Percentiles rank a stretch among this genome's conserved stretches.
These are phyloP conservation scores for Neotragus moschatus DNA, from an alignment of 2,113 vertebrate species.

Conservation along the genomic window DNA sequence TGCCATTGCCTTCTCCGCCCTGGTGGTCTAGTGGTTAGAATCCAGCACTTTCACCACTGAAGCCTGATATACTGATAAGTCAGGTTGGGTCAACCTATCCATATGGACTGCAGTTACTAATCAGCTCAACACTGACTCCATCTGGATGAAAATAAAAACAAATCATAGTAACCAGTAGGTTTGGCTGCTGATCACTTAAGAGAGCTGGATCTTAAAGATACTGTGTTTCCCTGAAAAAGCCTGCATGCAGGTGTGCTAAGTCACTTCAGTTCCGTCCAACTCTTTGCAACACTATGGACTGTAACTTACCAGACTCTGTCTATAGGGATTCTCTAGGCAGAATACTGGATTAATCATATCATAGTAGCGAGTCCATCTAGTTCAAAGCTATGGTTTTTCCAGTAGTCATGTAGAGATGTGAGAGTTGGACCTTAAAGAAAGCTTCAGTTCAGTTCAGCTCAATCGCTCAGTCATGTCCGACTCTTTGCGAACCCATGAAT, in stretches of 20 bases:
- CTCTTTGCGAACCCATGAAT: no score
- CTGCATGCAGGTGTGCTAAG: not conserved
- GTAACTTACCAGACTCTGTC: not conserved
- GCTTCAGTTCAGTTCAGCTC: no score
- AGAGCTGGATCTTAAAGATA: not conserved
- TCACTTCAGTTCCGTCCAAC: not conserved
- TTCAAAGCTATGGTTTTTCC: not conserved
- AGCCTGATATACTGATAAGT: not conserved
- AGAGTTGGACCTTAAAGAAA: not conserved
- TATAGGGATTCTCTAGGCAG: not conserved
- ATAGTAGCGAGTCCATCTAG: not conserved
- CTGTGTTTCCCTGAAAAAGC: not conserved
- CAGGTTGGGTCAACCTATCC: not conserved
- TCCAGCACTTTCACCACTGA: accelerated
- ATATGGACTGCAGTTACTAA: not conserved
- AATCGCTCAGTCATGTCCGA: no score
- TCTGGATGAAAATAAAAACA: not conserved
- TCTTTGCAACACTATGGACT: not conserved
- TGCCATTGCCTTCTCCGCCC: not conserved
- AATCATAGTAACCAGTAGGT: not conserved
- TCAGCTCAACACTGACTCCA: not conserved
- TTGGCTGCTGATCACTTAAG: not conserved
- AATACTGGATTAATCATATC: not conserved
- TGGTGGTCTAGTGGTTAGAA: not conserved
- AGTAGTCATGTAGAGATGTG: not conserved